phyloP scores from a whole-genome alignment of 1,140 invertebrate genomes.

The Calliphora vicina region DNA sequence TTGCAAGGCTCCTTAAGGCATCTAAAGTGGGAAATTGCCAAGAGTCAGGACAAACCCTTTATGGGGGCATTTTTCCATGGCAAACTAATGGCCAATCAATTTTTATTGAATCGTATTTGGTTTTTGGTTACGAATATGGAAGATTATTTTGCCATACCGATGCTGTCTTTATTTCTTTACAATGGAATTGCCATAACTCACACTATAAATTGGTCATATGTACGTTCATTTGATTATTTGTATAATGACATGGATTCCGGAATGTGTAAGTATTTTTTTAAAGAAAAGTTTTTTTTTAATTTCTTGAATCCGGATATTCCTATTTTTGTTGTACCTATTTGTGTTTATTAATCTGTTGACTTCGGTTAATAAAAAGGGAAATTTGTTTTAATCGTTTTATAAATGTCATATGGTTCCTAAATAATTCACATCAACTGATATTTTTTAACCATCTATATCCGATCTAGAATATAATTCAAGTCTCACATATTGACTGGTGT shows the following conservation, averaged over 20 bases:
- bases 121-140: neutral
- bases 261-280: neutral
- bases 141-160: neutral
- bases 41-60: neutral
- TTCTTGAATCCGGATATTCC: neutral
- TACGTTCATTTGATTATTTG: neutral
- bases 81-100: neutral
- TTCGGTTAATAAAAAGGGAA: too few species aligned
- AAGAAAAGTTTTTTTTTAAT: neutral
- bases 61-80: neutral
- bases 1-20: neutral
- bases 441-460: too few species aligned
- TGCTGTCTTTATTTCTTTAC: neutral
- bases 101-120: neutral
- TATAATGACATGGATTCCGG: neutral
- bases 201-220: constrained; percentile 8
- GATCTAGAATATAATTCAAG: too few species aligned
- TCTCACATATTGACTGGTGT: too few species aligned
- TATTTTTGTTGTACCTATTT: neutral
- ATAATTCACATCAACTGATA: too few species aligned
- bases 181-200: neutral
- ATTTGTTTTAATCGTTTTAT: neutral
- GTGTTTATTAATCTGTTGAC: too few species aligned
- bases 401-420: too few species aligned
- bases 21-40: neutral